Conservation (phyloP, 1,140 invertebrate species). For the Caenorhabditis remanei region DNA sequence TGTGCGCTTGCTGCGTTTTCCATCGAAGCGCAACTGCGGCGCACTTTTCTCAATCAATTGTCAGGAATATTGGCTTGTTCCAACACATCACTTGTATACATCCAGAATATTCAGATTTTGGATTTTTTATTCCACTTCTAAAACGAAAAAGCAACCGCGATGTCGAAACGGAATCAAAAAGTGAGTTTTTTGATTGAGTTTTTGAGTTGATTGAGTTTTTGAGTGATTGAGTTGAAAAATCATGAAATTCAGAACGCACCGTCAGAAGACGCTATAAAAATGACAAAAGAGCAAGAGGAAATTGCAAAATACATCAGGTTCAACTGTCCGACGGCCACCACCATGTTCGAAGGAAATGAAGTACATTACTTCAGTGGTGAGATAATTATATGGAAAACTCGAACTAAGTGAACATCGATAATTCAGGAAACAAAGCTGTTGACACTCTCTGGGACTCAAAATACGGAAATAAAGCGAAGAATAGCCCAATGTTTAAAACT, state of each 20-base stretch:
- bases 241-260: neutral
- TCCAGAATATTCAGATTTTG: neutral
- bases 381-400: conserved; percentile 33
- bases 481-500: conserved; percentile 86
- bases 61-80: conserved; percentile 25
- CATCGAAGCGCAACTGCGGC: conserved; percentile 13
- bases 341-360: conserved; percentile 93
- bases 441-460: conserved; percentile 91
- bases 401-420: neutral
- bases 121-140: neutral
- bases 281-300: conserved; percentile 89
- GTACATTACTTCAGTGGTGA: conserved; percentile 95
- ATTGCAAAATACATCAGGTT: conserved; percentile 93
- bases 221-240: too few relatives aligned
- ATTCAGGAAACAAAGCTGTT: conserved; percentile 85
- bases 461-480: conserved; percentile 85
- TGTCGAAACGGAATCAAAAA: conserved; percentile 6
- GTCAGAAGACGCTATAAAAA: conserved; percentile 23
- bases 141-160: neutral
- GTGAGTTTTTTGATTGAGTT: neutral
- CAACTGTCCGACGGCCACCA: conserved; percentile 92
- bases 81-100: conserved; percentile 21
- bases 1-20: neutral
- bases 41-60: conserved; percentile 35
- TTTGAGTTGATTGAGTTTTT: neutral